Percentiles rank a stretch among this genome's conserved stretches.
These are phyloP conservation scores for Stegostoma tigrinum DNA, from an alignment of 2,113 vertebrate species.

Conservation along the genomic window DNA sequence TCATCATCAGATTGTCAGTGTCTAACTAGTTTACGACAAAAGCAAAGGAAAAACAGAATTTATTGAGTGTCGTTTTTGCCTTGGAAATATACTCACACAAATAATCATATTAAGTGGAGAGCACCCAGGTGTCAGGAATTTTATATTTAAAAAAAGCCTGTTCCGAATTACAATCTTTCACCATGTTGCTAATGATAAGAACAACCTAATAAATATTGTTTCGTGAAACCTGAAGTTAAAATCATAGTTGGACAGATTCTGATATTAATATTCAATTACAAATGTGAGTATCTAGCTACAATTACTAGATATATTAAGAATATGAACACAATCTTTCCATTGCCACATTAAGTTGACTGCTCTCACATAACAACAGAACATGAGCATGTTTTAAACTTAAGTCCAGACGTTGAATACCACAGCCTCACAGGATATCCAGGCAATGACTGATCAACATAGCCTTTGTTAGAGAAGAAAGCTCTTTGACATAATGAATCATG, in stretches of 20 bases:
- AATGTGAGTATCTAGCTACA: not conserved
- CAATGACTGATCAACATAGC: not conserved
- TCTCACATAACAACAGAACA: not conserved
- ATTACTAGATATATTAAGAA: not conserved
- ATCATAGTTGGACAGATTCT: not conserved
- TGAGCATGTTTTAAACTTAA: not conserved
- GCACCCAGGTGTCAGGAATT: not conserved
- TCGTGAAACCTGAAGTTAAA: not conserved
- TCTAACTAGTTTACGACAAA: too few relatives aligned
- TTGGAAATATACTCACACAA: not conserved
- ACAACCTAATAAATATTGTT: not conserved
- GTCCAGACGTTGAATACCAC: not conserved
- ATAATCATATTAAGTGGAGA: not conserved
- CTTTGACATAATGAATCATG: constrained; percentile 12
- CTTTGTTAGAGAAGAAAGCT: constrained; percentile 24
- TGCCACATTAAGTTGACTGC: not conserved
- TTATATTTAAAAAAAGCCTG: not conserved
- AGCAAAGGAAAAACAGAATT: not conserved
- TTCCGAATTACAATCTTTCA: not conserved
- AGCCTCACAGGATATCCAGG: not conserved
- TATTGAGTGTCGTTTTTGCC: not conserved
- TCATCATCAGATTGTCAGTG: not conserved
- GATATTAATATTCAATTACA: not conserved
- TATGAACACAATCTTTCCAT: not conserved
- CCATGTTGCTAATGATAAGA: not conserved